Evolutionary conservation across 2,113 vertebrate genomes (phyloP).

Genomic region (Platysternon megacephalum): DNA sequence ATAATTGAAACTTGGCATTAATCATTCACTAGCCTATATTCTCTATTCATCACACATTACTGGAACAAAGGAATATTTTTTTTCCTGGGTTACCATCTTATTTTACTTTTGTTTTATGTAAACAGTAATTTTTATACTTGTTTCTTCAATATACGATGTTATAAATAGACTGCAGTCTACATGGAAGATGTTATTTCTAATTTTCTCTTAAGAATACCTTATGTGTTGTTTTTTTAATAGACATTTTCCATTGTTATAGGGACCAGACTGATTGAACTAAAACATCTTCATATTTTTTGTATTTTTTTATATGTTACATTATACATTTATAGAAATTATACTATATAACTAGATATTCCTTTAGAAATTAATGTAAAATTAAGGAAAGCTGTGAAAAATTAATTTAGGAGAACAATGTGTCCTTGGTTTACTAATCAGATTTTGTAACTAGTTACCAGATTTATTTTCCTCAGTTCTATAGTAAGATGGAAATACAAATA

Average conservation of each 20-base stretch:
- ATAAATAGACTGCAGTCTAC: not conserved
- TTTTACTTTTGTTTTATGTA: not conserved
- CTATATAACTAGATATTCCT: not conserved
- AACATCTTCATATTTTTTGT: not conserved
- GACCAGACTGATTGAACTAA: not conserved
- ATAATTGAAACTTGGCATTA: not conserved
- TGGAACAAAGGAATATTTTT: not conserved
- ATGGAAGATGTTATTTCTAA: no score
- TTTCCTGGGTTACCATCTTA: not conserved
- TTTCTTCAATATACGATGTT: not conserved
- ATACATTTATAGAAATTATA: not conserved
- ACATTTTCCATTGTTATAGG: not conserved
- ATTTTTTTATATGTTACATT: not conserved
- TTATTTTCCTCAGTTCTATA: no score
- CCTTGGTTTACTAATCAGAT: not conserved
- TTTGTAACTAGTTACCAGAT: not conserved
- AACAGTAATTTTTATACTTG: not conserved
- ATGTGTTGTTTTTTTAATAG: not conserved
- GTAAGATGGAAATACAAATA: no score
- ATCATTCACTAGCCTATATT: not conserved
- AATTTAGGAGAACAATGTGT: not conserved
- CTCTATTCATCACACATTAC: not conserved
- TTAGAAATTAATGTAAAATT: not conserved
- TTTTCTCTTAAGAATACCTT: not conserved
- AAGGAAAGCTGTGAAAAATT: not conserved